phyloP scores from a whole-genome alignment of 2,113 vertebrate genomes.

The Sapayoa aenigma region DNA sequence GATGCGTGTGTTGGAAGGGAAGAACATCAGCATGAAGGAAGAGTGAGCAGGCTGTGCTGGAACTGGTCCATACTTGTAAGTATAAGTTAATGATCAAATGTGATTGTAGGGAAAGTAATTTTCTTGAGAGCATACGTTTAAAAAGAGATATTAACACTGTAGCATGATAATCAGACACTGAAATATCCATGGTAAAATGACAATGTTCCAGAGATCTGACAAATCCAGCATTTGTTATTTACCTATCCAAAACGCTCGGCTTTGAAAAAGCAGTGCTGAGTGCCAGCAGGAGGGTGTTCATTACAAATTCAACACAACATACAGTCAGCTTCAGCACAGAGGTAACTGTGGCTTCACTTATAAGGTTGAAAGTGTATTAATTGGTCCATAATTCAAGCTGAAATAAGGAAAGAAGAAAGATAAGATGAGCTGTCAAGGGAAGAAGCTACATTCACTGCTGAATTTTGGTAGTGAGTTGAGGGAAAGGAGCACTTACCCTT shows the following conservation, averaged over 20 bases:
- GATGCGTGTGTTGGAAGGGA: background rate
- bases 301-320: background rate
- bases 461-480: background rate
- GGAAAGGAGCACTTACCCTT: slow-evolving; percentile 15
- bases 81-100: background rate
- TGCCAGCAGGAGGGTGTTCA: background rate
- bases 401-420: background rate
- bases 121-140: background rate
- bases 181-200: background rate
- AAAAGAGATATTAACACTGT: background rate
- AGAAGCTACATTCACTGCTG: background rate
- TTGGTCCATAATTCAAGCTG: slow-evolving; percentile 31
- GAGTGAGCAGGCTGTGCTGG: background rate
- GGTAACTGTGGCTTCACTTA: background rate
- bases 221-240: slow-evolving; percentile 20
- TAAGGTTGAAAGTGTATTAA: slow-evolving; percentile 7
- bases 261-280: background rate
- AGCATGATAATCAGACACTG: background rate
- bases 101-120: background rate
- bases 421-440: background rate
- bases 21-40: background rate
- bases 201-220: background rate
- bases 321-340: background rate
- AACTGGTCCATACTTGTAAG: background rate
- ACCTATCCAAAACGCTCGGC: background rate